phyloP scores from a whole-genome alignment of 2,113 vertebrate genomes.

The Phalacrocorax brasilianus region DNA sequence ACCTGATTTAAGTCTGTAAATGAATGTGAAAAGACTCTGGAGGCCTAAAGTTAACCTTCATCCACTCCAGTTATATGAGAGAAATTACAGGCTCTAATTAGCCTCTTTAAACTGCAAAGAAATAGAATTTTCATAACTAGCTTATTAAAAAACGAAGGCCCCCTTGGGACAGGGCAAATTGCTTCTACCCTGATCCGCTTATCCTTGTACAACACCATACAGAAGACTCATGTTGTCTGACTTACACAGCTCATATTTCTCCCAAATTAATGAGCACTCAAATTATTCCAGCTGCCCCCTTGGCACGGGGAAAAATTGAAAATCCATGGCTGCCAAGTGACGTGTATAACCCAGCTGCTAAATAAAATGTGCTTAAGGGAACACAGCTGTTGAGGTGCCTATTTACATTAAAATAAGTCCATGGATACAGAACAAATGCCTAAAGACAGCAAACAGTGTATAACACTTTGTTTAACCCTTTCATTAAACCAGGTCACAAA shows the following conservation, averaged over 20 bases:
- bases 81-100: slow-evolving; percentile 84
- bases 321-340: slow-evolving; percentile 83
- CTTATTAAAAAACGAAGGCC: slow-evolving; percentile 79
- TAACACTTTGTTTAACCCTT: slow-evolving; percentile 63
- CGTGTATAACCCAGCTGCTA: slow-evolving; percentile 84
- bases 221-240: slow-evolving; percentile 76
- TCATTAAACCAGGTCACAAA: slow-evolving; percentile 27
- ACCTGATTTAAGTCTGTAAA: slow-evolving; percentile 83
- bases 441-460: slow-evolving; percentile 56
- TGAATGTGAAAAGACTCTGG: slow-evolving; percentile 78
- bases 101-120: slow-evolving; percentile 82
- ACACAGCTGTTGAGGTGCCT: slow-evolving; percentile 82
- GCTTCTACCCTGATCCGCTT: slow-evolving; percentile 76
- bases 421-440: slow-evolving; percentile 72
- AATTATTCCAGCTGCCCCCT: slow-evolving; percentile 83
- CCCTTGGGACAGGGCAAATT: slow-evolving; percentile 78
- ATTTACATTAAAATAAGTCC: slow-evolving; percentile 77
- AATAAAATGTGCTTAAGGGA: slow-evolving; percentile 83
- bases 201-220: slow-evolving; percentile 73
- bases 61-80: slow-evolving; percentile 72
- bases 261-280: slow-evolving; percentile 79
- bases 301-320: slow-evolving; percentile 78
- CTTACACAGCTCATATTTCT: slow-evolving; percentile 76
- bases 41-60: slow-evolving; percentile 80
- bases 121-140: slow-evolving; percentile 85